Base-by-base conservation (phyloP, 1,140 invertebrate genomes). In the Hydropsyche tenuis region DNA sequence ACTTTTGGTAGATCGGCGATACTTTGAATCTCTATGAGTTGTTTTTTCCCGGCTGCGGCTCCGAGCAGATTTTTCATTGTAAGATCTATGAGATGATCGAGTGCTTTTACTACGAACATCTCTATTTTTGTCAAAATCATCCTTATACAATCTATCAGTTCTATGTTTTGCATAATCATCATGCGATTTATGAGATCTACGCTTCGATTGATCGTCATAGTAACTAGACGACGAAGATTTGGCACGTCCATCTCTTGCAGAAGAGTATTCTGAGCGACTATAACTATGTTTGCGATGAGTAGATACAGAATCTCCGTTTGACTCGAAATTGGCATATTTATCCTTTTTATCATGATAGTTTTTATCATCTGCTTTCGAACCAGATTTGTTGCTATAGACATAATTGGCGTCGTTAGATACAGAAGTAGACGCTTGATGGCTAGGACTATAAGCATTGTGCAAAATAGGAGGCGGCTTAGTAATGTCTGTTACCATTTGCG, bases 21-120 rank as follows among this genome's bases (percentile, higher is more conserved):
- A 18, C 12, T 63, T 63, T 30, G 25, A 42, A 63, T 63, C 60
- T 27, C 60, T 63, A 27, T 63, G 23, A 3, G 60, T 25, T 5
- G 20, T 11, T 5, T 5, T 16, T 30, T 42, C 16, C 23, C 23
- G 12, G 25, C 23, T 63, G 14, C 23, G 14, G 12, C 60, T 63
- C 9, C 12, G 60, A 27, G 16, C 27, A 22, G n/a, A n/a, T n/a
- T 23, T 27, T 27, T n/a, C 30, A 42, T 27, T 22, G 3, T 22
- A 1, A 11, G 60, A 11, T 63, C 23, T 27, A 18, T 12, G 30
- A 14, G 11, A 11, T 5, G 60, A 30, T 12, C 23, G 9, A n/a
- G 53, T 6, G 2, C 23, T 60, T 3, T 20, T 60, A n/a, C 11
- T 2, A 12, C 22, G 53, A 23, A 12, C 16, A 18, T 11, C 53